phyloP scores from a whole-genome alignment of 1,140 invertebrate genomes.

The Neotoxoptera formosana region DNA sequence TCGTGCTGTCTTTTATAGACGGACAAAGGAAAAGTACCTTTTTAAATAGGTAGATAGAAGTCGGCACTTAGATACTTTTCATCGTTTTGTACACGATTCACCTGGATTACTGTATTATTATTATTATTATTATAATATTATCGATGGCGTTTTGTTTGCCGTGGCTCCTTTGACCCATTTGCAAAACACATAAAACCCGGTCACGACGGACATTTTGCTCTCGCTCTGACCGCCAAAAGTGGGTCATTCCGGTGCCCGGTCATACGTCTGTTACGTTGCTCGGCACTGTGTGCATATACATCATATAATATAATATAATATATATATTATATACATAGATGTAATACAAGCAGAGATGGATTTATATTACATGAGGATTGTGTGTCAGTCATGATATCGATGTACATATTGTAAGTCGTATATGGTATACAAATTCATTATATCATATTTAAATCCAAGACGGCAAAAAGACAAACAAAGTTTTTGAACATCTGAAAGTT shows the following conservation, averaged over 20 bases:
- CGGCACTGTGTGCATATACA: too few species aligned
- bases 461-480: not conserved
- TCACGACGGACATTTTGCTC: not conserved
- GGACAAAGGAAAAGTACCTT: too few species aligned
- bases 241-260: slow-evolving; percentile 24
- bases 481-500: not conserved
- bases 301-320: not conserved
- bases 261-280: not conserved
- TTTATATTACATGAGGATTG: not conserved
- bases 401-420: not conserved
- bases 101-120: not conserved
- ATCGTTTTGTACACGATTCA: not conserved
- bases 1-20: too few species aligned
- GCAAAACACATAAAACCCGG: not conserved
- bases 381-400: not conserved
- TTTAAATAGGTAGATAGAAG: too few species aligned
- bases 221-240: slow-evolving; percentile 8
- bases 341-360: not conserved
- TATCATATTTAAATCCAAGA: not conserved
- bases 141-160: not conserved
- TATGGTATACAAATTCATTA: not conserved
- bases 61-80: not conserved
- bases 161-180: not conserved
- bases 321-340: not conserved
- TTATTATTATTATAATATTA: not conserved